A percentile compares a stretch with the other conserved stretches of the same genome.
These are phyloP conservation scores for Chanos chanos DNA, from an alignment of 2,797 vertebrate species.

Conservation along the genomic window DNA sequence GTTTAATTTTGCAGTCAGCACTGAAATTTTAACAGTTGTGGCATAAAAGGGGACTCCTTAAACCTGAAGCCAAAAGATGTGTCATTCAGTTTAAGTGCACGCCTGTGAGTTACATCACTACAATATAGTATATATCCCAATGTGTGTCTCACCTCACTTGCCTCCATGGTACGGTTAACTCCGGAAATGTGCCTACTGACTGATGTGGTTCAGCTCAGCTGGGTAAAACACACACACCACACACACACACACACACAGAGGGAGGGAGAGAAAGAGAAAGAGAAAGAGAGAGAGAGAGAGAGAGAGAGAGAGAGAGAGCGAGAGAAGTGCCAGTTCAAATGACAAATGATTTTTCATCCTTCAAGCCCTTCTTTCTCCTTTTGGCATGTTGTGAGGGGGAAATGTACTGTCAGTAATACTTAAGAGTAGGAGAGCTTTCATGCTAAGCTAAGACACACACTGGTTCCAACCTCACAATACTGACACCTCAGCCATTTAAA, in stretches of 20 bases:
- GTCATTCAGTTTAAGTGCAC: conserved; percentile 56
- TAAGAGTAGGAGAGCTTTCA: background rate
- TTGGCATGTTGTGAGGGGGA: background rate
- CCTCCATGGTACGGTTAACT: too few species aligned
- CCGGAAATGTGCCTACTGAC: conserved; percentile 47
- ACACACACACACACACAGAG: too few species aligned
- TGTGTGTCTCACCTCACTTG: too few species aligned
- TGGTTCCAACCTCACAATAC: background rate
- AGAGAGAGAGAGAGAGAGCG: too few species aligned
- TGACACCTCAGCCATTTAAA: too few species aligned
- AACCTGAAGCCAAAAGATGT: too few species aligned
- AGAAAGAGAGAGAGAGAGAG: background rate
- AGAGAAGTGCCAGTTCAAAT: background rate
- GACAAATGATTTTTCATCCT: background rate
- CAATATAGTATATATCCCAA: too few species aligned
- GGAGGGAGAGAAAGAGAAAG: background rate
- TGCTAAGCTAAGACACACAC: background rate
- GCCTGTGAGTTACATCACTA: conserved; percentile 31
- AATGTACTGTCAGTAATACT: background rate
- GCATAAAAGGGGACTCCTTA: background rate
- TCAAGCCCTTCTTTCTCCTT: too few species aligned
- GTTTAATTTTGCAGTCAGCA: too few species aligned
- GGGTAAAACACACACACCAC: too few species aligned
- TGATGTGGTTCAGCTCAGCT: conserved; percentile 57
- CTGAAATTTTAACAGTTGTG: background rate